A percentile compares a stretch with the other conserved stretches of the same genome.
These are phyloP conservation scores for Galagoides demidoff DNA, from an alignment of 2,797 vertebrate species.

Conservation along the genomic window DNA sequence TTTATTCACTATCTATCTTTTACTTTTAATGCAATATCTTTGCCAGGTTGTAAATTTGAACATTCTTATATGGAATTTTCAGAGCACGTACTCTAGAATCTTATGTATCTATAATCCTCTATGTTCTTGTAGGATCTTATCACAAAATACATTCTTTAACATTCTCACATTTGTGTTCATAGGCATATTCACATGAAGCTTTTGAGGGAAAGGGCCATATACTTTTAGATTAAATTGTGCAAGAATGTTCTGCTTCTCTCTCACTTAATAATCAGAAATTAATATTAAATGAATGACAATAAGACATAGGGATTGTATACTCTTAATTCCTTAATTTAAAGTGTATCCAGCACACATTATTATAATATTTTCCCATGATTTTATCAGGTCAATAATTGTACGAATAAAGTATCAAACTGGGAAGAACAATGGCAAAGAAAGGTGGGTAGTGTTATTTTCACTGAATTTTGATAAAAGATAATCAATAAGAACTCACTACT, in stretches of 20 bases:
- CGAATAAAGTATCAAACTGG: constrained; percentile 1
- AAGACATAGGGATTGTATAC: background rate
- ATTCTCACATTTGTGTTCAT: background rate
- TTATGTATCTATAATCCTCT: constrained; percentile 18
- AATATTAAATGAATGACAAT: background rate
- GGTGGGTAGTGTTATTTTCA: constrained; percentile 14
- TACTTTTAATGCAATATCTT: constrained; percentile 25
- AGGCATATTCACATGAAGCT: background rate
- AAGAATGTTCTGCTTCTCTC: constrained; percentile 27
- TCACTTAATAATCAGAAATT: background rate
- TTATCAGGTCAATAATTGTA: constrained; percentile 14
- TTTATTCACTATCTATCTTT: constrained; percentile 24
- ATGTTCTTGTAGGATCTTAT: background rate
- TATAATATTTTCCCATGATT: background rate
- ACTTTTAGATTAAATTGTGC: constrained; percentile 9
- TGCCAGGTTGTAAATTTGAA: constrained; percentile 57
- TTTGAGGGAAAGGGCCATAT: background rate
- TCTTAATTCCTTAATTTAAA: background rate
- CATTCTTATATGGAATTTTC: constrained; percentile 37
- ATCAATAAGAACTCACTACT: constrained; percentile 26
- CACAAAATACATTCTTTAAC: background rate
- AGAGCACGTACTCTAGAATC: background rate
- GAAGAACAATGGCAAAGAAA: background rate
- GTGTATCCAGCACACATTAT: background rate
- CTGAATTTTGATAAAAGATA: constrained; percentile 18